Base-by-base conservation (phyloP, 1,140 invertebrate genomes). In the Bombus confusus region DNA sequence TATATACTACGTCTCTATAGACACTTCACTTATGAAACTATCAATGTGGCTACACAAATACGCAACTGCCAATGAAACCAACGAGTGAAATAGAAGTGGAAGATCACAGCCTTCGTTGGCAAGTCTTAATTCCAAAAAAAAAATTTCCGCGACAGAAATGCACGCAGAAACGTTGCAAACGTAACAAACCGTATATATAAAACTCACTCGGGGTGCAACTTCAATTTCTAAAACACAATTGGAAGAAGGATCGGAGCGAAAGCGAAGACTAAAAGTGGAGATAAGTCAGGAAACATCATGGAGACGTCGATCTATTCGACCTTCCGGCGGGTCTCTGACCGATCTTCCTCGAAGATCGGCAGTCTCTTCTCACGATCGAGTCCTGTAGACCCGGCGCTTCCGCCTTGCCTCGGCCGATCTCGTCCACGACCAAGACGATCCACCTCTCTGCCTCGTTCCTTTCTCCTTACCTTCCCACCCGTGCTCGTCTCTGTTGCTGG, bases 291-390 rank as follows among this genome's bases (percentile, higher is more conserved):
- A 68, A 41, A 66, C 31, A 64, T 66, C 64, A 66, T 15, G 52
- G 39, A 62, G n/a, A 75, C 68, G n/a, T 69, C 66, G 71, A 39
- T 73, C 28, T 13, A 52, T 8, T 62, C 71, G 73, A 78, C 52
- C 59, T 85, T 85, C 69, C 41, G 41, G n/a, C 8, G n/a, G 79
- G 71, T 85, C 71, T 57, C 84, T 85, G 71, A 81, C 84, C 79
- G 78, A 81, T 81, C 77, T 25, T 13, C 13, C 25, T 28, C 22
- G 43, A 89, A 37, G 74, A 79, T 88, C 72, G 72, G 37, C 68
- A 52, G 68, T 12, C 73, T 86, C 73, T 86, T 90, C 85, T 90
- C 88, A 89, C 85, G 88, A 90, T 87, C 78, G 57, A n/a, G 13
- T 57, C 22, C 57, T 34, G 64, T 3, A 43, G 66, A 64, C 9